Conservation (phyloP, 1,140 invertebrate genomes). For the Zaprionus kolodkinae region DNA sequence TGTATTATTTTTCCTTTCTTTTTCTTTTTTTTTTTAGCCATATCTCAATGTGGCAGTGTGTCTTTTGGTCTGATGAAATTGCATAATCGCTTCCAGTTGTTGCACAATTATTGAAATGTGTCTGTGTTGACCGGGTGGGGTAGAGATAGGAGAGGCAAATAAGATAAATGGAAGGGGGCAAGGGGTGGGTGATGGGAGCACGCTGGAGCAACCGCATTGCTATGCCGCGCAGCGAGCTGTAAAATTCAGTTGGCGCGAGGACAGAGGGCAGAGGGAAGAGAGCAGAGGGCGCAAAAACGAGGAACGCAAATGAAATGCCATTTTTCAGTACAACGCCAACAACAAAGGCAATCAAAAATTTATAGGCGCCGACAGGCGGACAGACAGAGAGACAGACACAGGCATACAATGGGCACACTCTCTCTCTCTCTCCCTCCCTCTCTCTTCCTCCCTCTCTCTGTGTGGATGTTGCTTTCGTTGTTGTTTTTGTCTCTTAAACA, state of each 20-base stretch:
- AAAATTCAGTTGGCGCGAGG: slow-evolving; percentile 76
- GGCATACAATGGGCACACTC: not conserved
- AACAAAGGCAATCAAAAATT: slow-evolving; percentile 69
- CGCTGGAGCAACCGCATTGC: slow-evolving; percentile 41
- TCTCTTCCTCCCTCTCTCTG: not conserved
- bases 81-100: slow-evolving; percentile 82
- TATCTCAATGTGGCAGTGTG: slow-evolving; percentile 63
- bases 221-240: slow-evolving; percentile 67
- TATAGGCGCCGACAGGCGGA: slow-evolving; percentile 57
- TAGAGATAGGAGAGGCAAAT: not conserved
- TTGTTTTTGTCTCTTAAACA: slow-evolving; percentile 36
- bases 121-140: slow-evolving; percentile 44
- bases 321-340: slow-evolving; percentile 49
- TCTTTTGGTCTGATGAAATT: slow-evolving; percentile 79
- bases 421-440: not conserved
- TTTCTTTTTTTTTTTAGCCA: slow-evolving; percentile 59
- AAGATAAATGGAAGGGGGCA: not conserved
- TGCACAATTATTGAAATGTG: slow-evolving; percentile 83
- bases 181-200: not conserved
- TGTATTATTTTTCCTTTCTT: slow-evolving; percentile 20
- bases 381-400: slow-evolving; percentile 11
- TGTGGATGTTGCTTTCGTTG: not conserved
- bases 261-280: too few relatives aligned
- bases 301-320: slow-evolving; percentile 69
- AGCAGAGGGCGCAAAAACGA: slow-evolving; percentile 39